phyloP scores from a whole-genome alignment of 2,113 vertebrate species.

The Petromus typicus region DNA sequence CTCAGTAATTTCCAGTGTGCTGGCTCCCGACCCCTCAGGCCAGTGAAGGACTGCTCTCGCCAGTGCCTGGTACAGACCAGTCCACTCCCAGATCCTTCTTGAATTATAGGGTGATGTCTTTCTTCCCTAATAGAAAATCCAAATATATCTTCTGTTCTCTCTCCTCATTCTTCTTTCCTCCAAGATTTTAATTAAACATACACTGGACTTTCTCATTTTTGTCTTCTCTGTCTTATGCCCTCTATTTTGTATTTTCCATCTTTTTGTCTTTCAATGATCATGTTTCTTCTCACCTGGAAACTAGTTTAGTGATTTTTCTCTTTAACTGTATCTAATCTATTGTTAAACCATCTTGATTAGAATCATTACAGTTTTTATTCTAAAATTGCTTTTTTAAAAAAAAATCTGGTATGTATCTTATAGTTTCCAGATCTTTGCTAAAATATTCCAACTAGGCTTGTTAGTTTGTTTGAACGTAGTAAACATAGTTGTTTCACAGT shows the following conservation, averaged over 20 bases:
- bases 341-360: conserved; percentile 28
- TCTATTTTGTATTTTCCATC: background rate
- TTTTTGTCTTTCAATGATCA: background rate
- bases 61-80: background rate
- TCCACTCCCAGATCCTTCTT: background rate
- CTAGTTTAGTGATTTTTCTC: conserved; percentile 1
- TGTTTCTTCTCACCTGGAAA: background rate
- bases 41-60: background rate
- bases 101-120: background rate
- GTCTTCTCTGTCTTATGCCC: background rate
- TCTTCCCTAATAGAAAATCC: background rate
- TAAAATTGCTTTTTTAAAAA: background rate
- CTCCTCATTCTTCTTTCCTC: background rate
- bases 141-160: background rate
- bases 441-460: background rate
- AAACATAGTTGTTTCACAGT: background rate
- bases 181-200: background rate
- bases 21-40: background rate
- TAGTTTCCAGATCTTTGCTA: background rate
- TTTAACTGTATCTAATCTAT: conserved; percentile 1
- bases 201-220: background rate
- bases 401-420: background rate
- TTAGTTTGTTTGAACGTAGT: background rate
- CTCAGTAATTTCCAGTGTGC: background rate
- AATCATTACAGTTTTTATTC: background rate